phyloP scores from a whole-genome alignment of 2,113 vertebrate genomes.

The Pongo abelii region DNA sequence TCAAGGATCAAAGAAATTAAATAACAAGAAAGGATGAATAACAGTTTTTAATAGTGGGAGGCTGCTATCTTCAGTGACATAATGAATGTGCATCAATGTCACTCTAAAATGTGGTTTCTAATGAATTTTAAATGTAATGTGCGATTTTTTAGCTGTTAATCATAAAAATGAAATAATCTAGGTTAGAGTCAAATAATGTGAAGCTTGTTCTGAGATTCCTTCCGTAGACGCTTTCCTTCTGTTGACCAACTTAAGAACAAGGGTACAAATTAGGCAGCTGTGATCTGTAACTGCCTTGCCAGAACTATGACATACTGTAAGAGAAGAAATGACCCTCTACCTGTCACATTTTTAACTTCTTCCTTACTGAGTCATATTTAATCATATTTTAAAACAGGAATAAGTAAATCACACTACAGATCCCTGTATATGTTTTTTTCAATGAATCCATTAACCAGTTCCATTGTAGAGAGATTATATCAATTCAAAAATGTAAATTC shows the following conservation, averaged over 20 bases:
- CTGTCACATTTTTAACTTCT: neutral
- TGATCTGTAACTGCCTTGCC: neutral
- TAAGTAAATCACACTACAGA: neutral
- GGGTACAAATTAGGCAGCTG: neutral
- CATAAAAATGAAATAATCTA: constrained; percentile 1
- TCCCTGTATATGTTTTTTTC: neutral
- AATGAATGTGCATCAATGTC: neutral
- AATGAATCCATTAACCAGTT: neutral
- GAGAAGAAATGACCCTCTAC: neutral
- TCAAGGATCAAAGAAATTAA: neutral
- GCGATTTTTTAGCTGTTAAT: neutral
- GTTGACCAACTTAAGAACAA: neutral
- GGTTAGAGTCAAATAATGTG: neutral
- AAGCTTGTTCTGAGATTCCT: neutral
- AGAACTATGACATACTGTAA: neutral
- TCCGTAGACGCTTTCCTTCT: neutral
- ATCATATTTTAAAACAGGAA: neutral
- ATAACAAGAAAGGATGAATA: neutral
- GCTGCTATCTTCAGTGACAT: neutral
- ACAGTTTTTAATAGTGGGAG: neutral
- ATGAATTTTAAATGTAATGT: neutral
- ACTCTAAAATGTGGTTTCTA: neutral
- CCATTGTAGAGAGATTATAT: neutral
- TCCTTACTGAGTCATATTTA: neutral
- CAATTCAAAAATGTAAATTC: neutral